Conservation (phyloP, 2,113 vertebrate genomes). For the Misgurnus mizolepis region DNA sequence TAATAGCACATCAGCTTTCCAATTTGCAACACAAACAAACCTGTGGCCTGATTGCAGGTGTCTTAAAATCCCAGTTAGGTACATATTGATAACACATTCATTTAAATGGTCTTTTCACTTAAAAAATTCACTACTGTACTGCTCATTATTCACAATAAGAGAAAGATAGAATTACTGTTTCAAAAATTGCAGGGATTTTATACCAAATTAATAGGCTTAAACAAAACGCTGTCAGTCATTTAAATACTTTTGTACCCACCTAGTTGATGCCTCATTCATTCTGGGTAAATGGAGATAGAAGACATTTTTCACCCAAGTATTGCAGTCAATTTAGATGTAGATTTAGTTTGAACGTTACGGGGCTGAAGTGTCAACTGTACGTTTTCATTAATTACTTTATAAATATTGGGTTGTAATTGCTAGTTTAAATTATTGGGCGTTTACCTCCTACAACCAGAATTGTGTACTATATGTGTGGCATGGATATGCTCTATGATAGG, state of each 20-base stretch:
- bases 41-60: constrained; percentile 52
- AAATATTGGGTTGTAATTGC: too few relatives aligned
- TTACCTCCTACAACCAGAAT: too few relatives aligned
- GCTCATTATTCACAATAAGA: background rate
- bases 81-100: constrained; percentile 23
- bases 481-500: constrained; percentile 2
- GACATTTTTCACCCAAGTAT: background rate
- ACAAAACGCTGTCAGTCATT: constrained; percentile 2
- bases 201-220: constrained; percentile 22
- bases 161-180: constrained; percentile 20
- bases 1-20: constrained; percentile 21
- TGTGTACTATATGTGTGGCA: constrained; percentile 7
- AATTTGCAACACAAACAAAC: constrained; percentile 43
- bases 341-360: background rate
- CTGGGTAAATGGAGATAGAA: background rate
- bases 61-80: constrained; percentile 62
- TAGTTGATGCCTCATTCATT: background rate
- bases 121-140: constrained; percentile 18
- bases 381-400: too few relatives aligned
- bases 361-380: too few relatives aligned
- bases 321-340: background rate
- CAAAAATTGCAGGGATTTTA: constrained; percentile 10
- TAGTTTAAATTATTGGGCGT: too few relatives aligned
- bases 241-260: background rate
- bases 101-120: background rate